Evolutionary conservation across 1,140 invertebrate species (phyloP).

Genomic region (Yoshiicerus persimilis): DNA sequence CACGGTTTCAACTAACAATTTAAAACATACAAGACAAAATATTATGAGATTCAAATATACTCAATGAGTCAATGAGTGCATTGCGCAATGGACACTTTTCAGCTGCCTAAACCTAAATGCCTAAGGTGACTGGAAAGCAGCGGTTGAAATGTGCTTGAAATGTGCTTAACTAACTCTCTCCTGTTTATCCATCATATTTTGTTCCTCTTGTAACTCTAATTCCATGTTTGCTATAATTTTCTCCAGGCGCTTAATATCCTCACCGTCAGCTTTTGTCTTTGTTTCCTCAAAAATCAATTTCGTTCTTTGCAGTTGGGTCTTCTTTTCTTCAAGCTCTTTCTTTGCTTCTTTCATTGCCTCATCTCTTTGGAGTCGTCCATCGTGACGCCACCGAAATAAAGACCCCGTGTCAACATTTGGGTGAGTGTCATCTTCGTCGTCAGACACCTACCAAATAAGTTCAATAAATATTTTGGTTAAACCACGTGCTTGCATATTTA

Average conservation of each 20-base stretch:
- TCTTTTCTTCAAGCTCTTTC: conserved; percentile 56
- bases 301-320: conserved; percentile 61
- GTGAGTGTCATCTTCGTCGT: conserved; percentile 99
- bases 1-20: conserved; percentile 74
- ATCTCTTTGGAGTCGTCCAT: conserved; percentile 94
- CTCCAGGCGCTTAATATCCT: conserved; percentile 64
- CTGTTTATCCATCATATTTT: conserved; percentile 84
- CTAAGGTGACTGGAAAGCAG: no score
- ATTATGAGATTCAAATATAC: no score
- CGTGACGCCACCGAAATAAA: conserved; percentile 95
- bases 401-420: conserved; percentile 99
- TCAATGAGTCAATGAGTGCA: no score
- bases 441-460: conserved; percentile 76
- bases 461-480: background rate
- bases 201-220: conserved; percentile 70
- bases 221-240: conserved; percentile 75
- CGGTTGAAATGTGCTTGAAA: no score
- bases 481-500: no score
- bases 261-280: conserved; percentile 54
- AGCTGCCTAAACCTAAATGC: no score
- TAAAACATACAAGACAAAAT: conserved; percentile 31
- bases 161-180: conserved; percentile 76
- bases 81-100: no score
- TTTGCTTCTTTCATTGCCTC: conserved; percentile 78
- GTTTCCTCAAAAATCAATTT: conserved; percentile 66